Conservation (phyloP, 2,797 vertebrate genomes). For the Halcyon smyrnensis region DNA sequence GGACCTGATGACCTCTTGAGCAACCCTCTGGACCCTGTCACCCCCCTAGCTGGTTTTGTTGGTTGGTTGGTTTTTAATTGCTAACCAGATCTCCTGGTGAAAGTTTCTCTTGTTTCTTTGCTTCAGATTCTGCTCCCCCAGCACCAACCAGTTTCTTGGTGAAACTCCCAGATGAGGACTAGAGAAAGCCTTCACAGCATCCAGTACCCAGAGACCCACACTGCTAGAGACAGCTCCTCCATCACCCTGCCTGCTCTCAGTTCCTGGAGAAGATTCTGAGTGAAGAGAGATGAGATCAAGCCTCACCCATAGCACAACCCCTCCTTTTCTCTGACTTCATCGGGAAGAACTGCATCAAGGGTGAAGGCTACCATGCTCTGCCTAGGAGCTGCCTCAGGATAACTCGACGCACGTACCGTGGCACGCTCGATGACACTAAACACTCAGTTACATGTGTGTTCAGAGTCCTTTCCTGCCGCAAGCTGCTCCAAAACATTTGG, state of each 20-base stretch:
- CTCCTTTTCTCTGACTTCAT: background rate
- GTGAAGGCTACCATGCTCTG: background rate
- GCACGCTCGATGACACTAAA: background rate
- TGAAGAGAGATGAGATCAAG: background rate
- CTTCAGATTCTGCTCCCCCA: background rate
- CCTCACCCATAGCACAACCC: background rate
- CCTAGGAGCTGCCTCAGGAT: background rate
- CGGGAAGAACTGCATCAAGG: background rate
- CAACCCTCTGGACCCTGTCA: background rate
- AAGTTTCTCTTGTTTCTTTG: background rate
- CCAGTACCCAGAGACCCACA: background rate
- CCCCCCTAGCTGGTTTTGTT: background rate
- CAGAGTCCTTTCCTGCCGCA: background rate
- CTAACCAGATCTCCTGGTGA: background rate
- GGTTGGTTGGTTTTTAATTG: background rate
- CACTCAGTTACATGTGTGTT: background rate
- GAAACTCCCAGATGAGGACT: background rate
- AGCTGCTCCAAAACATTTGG: background rate
- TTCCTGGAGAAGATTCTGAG: background rate
- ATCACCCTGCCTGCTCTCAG: background rate
- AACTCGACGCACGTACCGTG: rapidly evolving
- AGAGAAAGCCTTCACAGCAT: background rate
- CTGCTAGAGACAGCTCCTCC: background rate
- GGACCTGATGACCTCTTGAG: background rate
- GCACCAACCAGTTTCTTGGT: background rate